Conservation (phyloP, 2,113 vertebrate genomes). For the Oreochromis spilurus region DNA sequence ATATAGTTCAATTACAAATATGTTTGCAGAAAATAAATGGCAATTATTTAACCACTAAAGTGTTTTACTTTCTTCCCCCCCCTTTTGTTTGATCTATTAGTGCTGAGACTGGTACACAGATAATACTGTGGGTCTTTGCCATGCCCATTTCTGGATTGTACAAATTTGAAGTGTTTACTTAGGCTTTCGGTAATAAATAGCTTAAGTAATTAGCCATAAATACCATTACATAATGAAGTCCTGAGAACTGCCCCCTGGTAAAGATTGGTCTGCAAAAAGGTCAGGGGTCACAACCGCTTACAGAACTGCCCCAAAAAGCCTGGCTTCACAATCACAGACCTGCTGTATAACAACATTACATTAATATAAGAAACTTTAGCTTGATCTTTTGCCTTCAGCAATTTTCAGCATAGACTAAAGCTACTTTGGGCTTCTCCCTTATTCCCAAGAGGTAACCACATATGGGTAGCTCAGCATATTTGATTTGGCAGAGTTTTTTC, state of each 20-base stretch:
- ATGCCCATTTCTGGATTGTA: background rate
- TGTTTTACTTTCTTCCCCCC: background rate
- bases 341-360: background rate
- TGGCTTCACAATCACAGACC: background rate
- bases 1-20: background rate
- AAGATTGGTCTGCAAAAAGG: background rate
- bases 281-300: background rate
- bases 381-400: background rate
- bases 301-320: background rate
- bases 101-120: background rate
- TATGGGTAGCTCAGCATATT: background rate
- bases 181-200: background rate
- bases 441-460: background rate
- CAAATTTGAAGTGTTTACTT: background rate
- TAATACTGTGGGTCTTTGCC: background rate
- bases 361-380: background rate
- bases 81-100: background rate
- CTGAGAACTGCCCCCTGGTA: background rate
- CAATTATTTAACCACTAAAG: background rate
- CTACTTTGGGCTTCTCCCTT: background rate
- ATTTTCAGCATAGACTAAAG: background rate
- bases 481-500: background rate
- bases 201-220: background rate
- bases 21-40: background rate
- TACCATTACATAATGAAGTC: background rate